phyloP scores from a whole-genome alignment of 2,113 vertebrate species.

The Myotis lucifugus region DNA sequence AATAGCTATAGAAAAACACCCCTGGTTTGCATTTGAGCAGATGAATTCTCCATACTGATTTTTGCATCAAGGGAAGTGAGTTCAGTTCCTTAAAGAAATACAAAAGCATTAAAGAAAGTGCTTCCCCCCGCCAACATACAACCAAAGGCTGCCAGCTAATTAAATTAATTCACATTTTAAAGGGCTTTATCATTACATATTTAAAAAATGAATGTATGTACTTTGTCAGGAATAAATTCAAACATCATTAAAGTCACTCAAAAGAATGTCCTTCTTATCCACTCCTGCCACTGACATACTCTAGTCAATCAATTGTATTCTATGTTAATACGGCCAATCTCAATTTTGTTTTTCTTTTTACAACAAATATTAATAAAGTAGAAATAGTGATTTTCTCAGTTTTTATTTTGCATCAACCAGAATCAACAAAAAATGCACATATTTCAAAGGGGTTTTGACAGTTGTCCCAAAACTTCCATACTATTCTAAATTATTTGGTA shows the following conservation, averaged over 20 bases:
- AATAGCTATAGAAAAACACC: slow-evolving; percentile 62
- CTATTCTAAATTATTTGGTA: background rate
- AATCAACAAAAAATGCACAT: background rate
- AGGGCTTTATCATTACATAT: background rate
- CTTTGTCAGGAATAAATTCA: slow-evolving; percentile 19
- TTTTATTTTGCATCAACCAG: background rate
- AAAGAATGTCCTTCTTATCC: background rate
- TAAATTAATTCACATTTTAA: slow-evolving; percentile 46
- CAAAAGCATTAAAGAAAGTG: slow-evolving; percentile 26
- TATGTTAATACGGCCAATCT: background rate
- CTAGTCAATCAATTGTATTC: background rate
- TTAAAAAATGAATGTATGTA: background rate
- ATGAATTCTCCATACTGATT: slow-evolving; percentile 43
- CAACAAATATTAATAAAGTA: background rate
- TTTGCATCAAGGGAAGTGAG: slow-evolving; percentile 48
- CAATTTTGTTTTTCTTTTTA: background rate
- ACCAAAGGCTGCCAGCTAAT: slow-evolving; percentile 15
- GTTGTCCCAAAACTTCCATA: background rate
- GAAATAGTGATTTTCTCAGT: background rate
- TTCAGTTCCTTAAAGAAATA: slow-evolving; percentile 49
- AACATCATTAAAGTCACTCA: background rate
- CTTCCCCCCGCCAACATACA: background rate
- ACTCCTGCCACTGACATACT: background rate
- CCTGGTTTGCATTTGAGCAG: slow-evolving; percentile 60
- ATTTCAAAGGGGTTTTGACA: background rate